Conservation (phyloP, 1,140 invertebrate genomes). For the Rhagoletis pomonella region DNA sequence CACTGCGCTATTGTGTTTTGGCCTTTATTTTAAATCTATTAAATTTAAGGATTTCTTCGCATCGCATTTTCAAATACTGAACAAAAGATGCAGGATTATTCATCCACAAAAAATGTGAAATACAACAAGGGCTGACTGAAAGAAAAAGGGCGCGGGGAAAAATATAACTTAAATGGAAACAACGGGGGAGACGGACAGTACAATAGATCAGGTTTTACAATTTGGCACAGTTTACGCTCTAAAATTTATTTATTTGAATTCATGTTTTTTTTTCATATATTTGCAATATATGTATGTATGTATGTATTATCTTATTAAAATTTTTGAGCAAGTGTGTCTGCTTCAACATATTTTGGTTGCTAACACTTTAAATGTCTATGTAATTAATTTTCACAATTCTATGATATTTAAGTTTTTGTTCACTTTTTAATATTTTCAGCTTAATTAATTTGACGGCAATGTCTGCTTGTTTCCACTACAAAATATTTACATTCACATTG, state of each 20-base stretch:
- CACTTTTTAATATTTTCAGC: neutral
- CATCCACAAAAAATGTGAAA: neutral
- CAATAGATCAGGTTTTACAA: conserved; percentile 62
- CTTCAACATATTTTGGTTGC: conserved; percentile 55
- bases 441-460: conserved; percentile 46
- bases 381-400: conserved; percentile 64
- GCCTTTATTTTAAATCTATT: no score
- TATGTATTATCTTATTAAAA: conserved; percentile 64
- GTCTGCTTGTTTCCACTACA: conserved; percentile 34
- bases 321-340: conserved; percentile 2
- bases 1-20: no score
- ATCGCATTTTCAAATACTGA: no score
- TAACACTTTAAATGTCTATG: conserved; percentile 67
- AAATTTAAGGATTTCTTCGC: no score
- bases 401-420: conserved; percentile 54
- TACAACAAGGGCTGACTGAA: neutral
- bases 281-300: conserved; percentile 57
- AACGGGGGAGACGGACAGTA: neutral
- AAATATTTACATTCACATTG: conserved; percentile 56
- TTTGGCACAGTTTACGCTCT: conserved; percentile 67
- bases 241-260: conserved; percentile 59
- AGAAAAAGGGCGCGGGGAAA: neutral
- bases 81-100: neutral
- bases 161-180: neutral
- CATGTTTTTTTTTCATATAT: conserved; percentile 68